These are phyloP conservation scores for Epinephelus malabaricus DNA, from an alignment of 2,797 vertebrate species.

Conservation along the genomic window DNA sequence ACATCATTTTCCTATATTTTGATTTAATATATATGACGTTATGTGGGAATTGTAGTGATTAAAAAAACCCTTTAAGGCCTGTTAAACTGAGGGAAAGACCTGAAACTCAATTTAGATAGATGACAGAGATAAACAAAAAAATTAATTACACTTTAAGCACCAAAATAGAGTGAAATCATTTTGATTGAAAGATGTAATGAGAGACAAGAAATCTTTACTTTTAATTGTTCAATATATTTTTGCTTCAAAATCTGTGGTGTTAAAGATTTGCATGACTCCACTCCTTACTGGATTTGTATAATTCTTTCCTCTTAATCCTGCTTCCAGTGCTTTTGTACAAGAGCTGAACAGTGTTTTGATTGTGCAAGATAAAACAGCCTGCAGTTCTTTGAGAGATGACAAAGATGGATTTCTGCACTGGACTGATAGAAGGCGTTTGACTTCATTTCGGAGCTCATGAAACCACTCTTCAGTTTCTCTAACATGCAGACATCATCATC, in stretches of 20 bases:
- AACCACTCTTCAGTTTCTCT: slow-evolving; percentile 32
- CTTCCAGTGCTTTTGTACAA: not conserved
- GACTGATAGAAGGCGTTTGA: slow-evolving; percentile 24
- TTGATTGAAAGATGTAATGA: slow-evolving; percentile 59
- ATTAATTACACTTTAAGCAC: slow-evolving; percentile 53
- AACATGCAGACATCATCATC: slow-evolving; percentile 28
- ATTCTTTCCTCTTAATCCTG: slow-evolving; percentile 3
- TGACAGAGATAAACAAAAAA: slow-evolving; percentile 57
- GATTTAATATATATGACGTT: slow-evolving; percentile 44
- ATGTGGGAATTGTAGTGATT: slow-evolving; percentile 31
- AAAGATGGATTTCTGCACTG: slow-evolving; percentile 16
- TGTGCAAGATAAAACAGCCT: not conserved
- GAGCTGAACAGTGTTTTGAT: not conserved
- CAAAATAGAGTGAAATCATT: slow-evolving; percentile 30
- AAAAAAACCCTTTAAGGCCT: slow-evolving; percentile 26
- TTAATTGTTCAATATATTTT: slow-evolving; percentile 44
- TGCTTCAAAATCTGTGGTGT: not conserved
- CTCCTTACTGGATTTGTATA: not conserved
- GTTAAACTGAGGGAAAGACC: slow-evolving; percentile 23
- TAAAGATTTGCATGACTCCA: not conserved
- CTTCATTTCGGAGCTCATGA: slow-evolving; percentile 14
- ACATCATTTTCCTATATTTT: slow-evolving; percentile 31
- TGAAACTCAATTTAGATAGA: slow-evolving; percentile 62
- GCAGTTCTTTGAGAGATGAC: slow-evolving; percentile 7
- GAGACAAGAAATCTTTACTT: slow-evolving; percentile 32